A percentile compares a stretch with the other conserved stretches of the same genome.
These are phyloP conservation scores for Pseudoatta argentina DNA, from an alignment of 1,140 invertebrate species.

Conservation along the genomic window DNA sequence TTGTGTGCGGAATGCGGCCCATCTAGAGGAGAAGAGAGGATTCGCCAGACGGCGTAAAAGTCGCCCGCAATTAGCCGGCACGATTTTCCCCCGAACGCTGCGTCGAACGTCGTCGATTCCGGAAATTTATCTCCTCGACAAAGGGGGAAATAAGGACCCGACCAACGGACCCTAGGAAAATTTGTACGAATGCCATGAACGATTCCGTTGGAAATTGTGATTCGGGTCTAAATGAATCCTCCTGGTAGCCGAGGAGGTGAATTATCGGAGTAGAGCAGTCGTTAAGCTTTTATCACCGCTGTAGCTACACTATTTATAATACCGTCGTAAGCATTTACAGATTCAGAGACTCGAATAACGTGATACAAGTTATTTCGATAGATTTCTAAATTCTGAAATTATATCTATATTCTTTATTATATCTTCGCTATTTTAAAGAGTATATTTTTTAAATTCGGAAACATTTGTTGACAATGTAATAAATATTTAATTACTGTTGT, in stretches of 20 bases:
- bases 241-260: slow-evolving; percentile 23
- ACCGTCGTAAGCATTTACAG: not conserved
- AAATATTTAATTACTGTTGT: not conserved
- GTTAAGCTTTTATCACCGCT: not conserved
- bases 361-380: not conserved
- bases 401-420: not conserved
- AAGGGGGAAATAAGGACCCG: slow-evolving; percentile 29
- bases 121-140: slow-evolving; percentile 78
- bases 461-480: not conserved
- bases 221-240: slow-evolving; percentile 55
- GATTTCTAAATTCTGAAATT: not conserved
- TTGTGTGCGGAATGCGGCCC: slow-evolving; percentile 41
- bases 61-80: slow-evolving; percentile 81
- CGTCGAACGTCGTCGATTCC: slow-evolving; percentile 73
- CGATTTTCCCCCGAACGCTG: slow-evolving; percentile 76
- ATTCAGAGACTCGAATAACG: not conserved
- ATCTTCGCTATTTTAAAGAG: not conserved
- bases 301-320: not conserved
- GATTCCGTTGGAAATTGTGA: slow-evolving; percentile 70
- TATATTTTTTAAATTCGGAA: not conserved
- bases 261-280: slow-evolving; percentile 45
- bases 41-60: slow-evolving; percentile 72
- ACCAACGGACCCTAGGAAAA: slow-evolving; percentile 37
- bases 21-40: slow-evolving; percentile 71
- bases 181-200: slow-evolving; percentile 74